These are phyloP conservation scores for Numenius arquata DNA, from an alignment of 2,113 vertebrate species.

Conservation along the genomic window DNA sequence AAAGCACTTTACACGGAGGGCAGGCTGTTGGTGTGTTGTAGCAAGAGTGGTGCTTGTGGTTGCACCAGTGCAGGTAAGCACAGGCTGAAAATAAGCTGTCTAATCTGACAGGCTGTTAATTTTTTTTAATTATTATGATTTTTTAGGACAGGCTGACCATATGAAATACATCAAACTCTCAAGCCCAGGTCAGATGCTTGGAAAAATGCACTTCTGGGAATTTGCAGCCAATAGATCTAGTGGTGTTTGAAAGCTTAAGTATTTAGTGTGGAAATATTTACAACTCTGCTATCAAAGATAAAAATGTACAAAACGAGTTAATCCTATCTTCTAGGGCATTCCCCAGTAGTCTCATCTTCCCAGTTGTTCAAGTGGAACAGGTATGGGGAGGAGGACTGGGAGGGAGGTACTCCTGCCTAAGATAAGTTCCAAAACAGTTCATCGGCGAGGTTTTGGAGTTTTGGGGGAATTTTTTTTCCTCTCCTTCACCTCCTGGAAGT, in stretches of 20 bases:
- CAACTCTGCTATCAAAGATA: background rate
- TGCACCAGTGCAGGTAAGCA: background rate
- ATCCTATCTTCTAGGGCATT: background rate
- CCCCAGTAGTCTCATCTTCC: background rate
- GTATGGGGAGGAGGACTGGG: background rate
- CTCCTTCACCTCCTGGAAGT: fast-evolving
- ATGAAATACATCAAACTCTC: background rate
- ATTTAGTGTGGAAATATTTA: background rate
- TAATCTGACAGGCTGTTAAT: background rate
- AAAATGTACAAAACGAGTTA: background rate
- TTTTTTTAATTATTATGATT: background rate
- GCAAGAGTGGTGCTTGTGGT: background rate
- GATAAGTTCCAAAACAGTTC: background rate
- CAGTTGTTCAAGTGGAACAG: background rate
- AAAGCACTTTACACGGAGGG: background rate
- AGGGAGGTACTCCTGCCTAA: background rate
- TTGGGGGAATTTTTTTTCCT: fast-evolving
- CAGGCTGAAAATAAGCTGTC: background rate
- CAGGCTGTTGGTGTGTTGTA: background rate
- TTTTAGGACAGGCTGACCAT: background rate
- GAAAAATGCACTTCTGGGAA: background rate
- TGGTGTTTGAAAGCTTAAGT: background rate
- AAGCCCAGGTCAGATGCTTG: background rate
- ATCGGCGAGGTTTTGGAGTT: background rate
- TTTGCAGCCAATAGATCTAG: background rate